Percentiles rank a stretch among this genome's conserved stretches.
Evolutionary conservation across 2,888 invertebrate species (phyloP).

Genomic region (Apamea epomidion): DNA sequence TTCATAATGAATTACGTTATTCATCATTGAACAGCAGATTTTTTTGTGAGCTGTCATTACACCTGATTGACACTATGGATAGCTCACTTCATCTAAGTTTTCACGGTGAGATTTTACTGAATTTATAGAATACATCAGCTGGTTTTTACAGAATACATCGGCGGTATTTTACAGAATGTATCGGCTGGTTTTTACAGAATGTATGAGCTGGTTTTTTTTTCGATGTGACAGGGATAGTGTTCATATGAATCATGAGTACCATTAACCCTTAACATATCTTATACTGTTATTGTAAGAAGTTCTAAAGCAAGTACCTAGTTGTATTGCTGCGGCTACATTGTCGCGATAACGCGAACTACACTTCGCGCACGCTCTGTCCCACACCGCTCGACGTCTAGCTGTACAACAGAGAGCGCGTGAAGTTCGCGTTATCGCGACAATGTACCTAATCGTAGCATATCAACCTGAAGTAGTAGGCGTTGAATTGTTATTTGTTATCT

Average conservation of each 20-base stretch:
- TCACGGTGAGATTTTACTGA: not conserved
- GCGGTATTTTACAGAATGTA: too few relatives aligned
- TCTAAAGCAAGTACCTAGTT: not conserved
- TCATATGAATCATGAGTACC: not conserved
- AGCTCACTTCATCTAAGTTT: not conserved
- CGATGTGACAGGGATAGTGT: not conserved
- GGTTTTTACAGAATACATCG: not conserved
- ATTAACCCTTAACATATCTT: not conserved
- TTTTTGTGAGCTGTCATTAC: too few relatives aligned
- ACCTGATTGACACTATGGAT: not conserved
- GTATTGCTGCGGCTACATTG: too few relatives aligned
- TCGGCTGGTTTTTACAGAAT: too few relatives aligned
- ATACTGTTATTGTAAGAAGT: not conserved
- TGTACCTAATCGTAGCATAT: too few relatives aligned
- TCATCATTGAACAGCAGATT: not conserved
- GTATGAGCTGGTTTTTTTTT: not conserved
- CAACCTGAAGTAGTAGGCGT: not conserved
- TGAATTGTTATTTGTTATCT: conserved; percentile 7
- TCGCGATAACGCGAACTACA: too few relatives aligned
- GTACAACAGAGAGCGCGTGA: too few relatives aligned
- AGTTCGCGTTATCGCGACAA: too few relatives aligned
- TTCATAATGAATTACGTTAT: not conserved
- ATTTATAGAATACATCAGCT: not conserved
- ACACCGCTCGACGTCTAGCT: too few relatives aligned
- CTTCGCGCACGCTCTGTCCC: too few relatives aligned